Evolutionary conservation across 2,797 vertebrate species (phyloP), one percentile per base, ranked within the genome.

Genomic region (Masticophis lateralis): DNA sequence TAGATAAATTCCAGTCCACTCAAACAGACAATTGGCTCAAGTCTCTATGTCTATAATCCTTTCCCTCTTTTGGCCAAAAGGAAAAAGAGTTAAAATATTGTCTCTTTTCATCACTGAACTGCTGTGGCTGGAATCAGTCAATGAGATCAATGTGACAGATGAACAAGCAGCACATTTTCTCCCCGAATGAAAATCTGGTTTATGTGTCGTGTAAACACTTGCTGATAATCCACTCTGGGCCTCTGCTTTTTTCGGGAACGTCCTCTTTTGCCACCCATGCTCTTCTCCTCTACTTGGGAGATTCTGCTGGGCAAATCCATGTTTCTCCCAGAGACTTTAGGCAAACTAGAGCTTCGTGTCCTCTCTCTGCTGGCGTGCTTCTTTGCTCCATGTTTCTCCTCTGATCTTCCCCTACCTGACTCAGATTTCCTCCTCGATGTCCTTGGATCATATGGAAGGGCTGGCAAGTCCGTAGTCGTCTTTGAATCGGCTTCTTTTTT

Each of bases 161-260:
- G 99, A 16, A 99, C 98, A 94, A 99, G 98, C 95, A 99, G 96
- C 53, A 99, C 97, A 74, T 98, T 99, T 97, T 99, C 99, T 0
- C 99, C 99, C 37, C 99, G 98, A 96, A 99, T 99, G 94, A 99
- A 99, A 59, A 99, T 98, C 97, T 99, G 99, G 96, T 99, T 99
- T 92, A 99, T 98, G 95, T 99, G 99, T 6, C 99, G 98, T 1
- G 97, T 99, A 90, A 98, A 98, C 94, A 99, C 98, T 97, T 98
- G 98, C 89, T 99, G 99, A 60, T 99, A 99, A 93, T 98, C 98
- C 94, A 98, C 97, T 95, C 97, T 98, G 91, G 96, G 97, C 93
- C 98, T 97, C 90, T 95, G 97, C 93, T 95, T 98, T 96, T 96
- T 97, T 87, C 89, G 97, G 87, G 97, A 63, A 91, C 96, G 97